These are phyloP conservation scores for Diachasma alloeum DNA, from an alignment of 1,140 invertebrate species.

Conservation along the genomic window DNA sequence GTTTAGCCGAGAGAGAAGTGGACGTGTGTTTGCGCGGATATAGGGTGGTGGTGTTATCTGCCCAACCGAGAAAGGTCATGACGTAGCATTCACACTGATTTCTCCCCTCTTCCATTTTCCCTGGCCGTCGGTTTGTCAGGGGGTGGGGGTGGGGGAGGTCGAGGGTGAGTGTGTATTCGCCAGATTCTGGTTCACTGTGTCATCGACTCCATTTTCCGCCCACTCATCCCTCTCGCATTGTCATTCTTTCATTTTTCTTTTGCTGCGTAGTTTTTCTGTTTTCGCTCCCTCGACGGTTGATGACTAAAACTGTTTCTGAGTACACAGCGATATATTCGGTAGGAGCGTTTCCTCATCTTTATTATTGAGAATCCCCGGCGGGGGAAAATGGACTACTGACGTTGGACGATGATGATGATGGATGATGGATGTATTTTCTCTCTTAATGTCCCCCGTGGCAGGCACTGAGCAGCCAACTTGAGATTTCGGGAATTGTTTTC, in stretches of 20 bases:
- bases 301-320: neutral
- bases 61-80: conserved; percentile 10
- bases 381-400: neutral
- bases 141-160: conserved; percentile 22
- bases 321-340: neutral
- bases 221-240: neutral
- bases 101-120: neutral
- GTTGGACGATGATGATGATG: neutral
- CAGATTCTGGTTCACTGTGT: neutral
- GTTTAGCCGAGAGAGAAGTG: conserved; percentile 1
- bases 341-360: neutral
- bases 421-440: neutral
- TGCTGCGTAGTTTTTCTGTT: neutral
- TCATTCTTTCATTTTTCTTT: neutral
- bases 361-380: neutral
- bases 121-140: conserved; percentile 29
- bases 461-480: no score
- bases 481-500: neutral
- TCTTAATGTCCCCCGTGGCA: no score
- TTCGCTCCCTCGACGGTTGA: neutral
- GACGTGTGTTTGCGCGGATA: conserved; percentile 31
- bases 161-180: neutral
- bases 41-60: conserved; percentile 37
- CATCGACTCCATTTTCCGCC: neutral
- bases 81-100: conserved; percentile 11